Conservation (phyloP, 2,888 invertebrate species). For the Conops quadrifasciatus region DNA sequence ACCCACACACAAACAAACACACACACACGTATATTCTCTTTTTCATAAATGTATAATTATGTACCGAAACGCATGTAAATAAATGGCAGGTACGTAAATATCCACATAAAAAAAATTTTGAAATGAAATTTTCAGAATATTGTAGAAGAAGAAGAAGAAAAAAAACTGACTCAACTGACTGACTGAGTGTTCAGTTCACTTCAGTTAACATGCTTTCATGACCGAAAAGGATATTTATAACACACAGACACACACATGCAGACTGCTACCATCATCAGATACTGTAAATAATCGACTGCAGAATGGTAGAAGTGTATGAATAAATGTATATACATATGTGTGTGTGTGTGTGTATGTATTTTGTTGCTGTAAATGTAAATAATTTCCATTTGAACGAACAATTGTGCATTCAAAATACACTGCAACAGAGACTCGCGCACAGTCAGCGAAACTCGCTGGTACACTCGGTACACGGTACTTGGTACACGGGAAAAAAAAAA, state of each 20-base stretch:
- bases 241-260: constrained; percentile 17
- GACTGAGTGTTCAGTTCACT: constrained; percentile 20
- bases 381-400: constrained; percentile 64
- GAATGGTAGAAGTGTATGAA: too few relatives aligned
- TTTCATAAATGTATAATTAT: not conserved
- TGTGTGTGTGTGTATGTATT: constrained; percentile 1
- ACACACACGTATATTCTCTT: not conserved
- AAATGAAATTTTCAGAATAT: constrained; percentile 44
- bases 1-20: not conserved
- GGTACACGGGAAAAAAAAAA: not conserved
- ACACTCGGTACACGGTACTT: not conserved
- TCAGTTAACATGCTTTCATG: constrained; percentile 13
- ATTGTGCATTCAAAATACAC: constrained; percentile 54
- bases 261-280: not conserved
- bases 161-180: too few relatives aligned
- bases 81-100: constrained; percentile 14
- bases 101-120: constrained; percentile 28
- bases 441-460: not conserved
- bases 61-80: constrained; percentile 2
- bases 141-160: constrained; percentile 36
- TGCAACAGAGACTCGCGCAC: not conserved
- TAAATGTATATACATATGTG: not conserved
- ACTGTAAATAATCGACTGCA: not conserved
- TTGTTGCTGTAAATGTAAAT: constrained; percentile 52
- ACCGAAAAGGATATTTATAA: constrained; percentile 16